phyloP scores from a whole-genome alignment of 2,888 invertebrate genomes.

The Lasioglossum morio region DNA sequence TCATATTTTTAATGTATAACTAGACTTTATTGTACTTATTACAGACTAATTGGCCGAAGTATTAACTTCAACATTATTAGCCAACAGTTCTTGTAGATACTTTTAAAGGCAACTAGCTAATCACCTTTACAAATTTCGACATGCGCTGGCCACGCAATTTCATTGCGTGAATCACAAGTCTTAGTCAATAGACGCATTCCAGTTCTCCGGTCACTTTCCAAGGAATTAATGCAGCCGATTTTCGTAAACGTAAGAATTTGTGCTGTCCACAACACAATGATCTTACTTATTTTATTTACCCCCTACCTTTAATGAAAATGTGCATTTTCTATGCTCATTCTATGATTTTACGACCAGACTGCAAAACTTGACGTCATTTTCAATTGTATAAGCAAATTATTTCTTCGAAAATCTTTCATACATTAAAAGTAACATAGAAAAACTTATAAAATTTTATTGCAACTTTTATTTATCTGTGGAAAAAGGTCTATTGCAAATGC shows the following conservation, averaged over 20 bases:
- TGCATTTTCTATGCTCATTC: neutral
- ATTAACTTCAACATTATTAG: neutral
- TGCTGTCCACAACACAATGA: too few relatives aligned
- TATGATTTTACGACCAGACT: neutral
- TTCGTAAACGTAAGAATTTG: neutral
- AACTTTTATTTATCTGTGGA: neutral
- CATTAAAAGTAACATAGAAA: neutral
- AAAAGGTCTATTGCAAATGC: neutral
- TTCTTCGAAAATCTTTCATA: neutral
- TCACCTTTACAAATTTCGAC: neutral
- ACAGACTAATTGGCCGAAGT: neutral
- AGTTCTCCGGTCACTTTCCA: neutral
- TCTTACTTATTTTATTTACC: neutral
- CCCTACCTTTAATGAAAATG: neutral
- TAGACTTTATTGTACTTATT: neutral
- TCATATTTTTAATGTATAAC: neutral
- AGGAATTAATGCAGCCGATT: neutral
- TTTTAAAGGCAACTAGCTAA: neutral
- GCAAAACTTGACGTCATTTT: neutral
- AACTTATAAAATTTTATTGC: neutral
- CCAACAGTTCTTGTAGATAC: neutral
- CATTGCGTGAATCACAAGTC: conserved; percentile 4
- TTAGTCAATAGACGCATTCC: conserved; percentile 18
- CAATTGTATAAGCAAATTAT: neutral
- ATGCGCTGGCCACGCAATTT: neutral